Percentiles rank a stretch among this genome's conserved stretches.
Evolutionary conservation across 2,113 vertebrate genomes (phyloP).

Genomic region (Motacilla tschutschensis): DNA sequence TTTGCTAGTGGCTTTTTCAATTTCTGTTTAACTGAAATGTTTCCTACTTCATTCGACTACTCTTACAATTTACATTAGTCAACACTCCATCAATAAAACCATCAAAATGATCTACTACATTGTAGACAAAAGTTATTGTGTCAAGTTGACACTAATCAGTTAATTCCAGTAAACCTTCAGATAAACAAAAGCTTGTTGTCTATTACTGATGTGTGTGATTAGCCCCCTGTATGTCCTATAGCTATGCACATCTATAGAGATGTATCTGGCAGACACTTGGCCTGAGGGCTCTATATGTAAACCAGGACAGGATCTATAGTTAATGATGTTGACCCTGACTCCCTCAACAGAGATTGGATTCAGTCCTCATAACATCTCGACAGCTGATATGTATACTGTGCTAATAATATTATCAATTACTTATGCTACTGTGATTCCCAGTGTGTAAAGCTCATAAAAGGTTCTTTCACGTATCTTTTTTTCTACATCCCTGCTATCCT

Average conservation of each 20-base stretch:
- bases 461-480: slow-evolving; percentile 43
- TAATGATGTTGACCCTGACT: slow-evolving; percentile 99
- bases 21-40: slow-evolving; percentile 67
- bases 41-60: slow-evolving; percentile 64
- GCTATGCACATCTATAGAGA: slow-evolving; percentile 83
- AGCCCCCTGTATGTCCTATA: slow-evolving; percentile 81
- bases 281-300: slow-evolving; percentile 86
- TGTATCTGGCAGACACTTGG: slow-evolving; percentile 93
- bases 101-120: slow-evolving; percentile 84
- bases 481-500: not conserved
- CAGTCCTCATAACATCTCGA: slow-evolving; percentile 94
- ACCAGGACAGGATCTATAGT: slow-evolving; percentile 83
- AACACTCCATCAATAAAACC: slow-evolving; percentile 88
- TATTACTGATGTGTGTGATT: slow-evolving; percentile 89
- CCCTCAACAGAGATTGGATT: slow-evolving; percentile 95
- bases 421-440: slow-evolving; percentile 70
- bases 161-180: slow-evolving; percentile 96
- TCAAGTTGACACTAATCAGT: slow-evolving; percentile 94
- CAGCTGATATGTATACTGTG: slow-evolving; percentile 96
- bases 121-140: slow-evolving; percentile 88
- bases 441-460: slow-evolving; percentile 49
- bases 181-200: slow-evolving; percentile 95
- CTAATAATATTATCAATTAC: slow-evolving; percentile 96
- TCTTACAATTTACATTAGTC: slow-evolving; percentile 84
- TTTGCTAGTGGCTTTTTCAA: slow-evolving; percentile 63